A percentile compares a stretch with the other conserved stretches of the same genome.
Evolutionary conservation across 2,888 invertebrate genomes (phyloP).

Genomic region (Drosophila algonquin): DNA sequence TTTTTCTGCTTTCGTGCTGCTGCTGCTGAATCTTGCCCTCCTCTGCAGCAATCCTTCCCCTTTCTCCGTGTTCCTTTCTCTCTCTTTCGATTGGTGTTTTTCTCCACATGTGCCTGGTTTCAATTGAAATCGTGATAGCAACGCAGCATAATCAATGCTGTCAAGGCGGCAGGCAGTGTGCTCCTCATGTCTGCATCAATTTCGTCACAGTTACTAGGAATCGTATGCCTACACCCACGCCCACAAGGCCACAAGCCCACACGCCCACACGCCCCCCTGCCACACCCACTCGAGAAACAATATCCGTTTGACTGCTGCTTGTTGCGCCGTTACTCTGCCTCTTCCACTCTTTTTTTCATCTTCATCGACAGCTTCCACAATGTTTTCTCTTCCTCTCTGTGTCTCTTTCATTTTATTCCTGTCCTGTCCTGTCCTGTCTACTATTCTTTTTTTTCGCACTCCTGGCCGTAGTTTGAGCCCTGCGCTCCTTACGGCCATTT

Average conservation of each 20-base stretch:
- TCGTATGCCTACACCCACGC: background rate
- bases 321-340: slow-evolving; percentile 22
- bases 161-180: slow-evolving; percentile 16
- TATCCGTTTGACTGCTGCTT: slow-evolving; percentile 37
- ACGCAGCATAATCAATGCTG: slow-evolving; percentile 57
- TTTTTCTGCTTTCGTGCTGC: slow-evolving; percentile 10
- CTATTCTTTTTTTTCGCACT: slow-evolving; percentile 34
- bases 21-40: slow-evolving; percentile 2
- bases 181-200: slow-evolving; percentile 45
- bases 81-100: slow-evolving; percentile 37
- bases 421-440: background rate
- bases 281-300: slow-evolving; percentile 33
- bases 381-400: slow-evolving; percentile 5
- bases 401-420: slow-evolving; percentile 30
- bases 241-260: too few species aligned
- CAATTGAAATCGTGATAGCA: slow-evolving; percentile 62
- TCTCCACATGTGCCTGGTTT: slow-evolving; percentile 40
- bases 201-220: slow-evolving; percentile 13
- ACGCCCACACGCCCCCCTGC: background rate
- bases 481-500: slow-evolving; percentile 34
- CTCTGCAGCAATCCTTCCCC: background rate
- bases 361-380: slow-evolving; percentile 55
- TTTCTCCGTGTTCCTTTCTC: slow-evolving; percentile 3
- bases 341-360: slow-evolving; percentile 28
- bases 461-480: slow-evolving; percentile 10